These are phyloP conservation scores for Cephalopachus bancanus DNA, from an alignment of 2,797 vertebrate species.

Conservation along the genomic window DNA sequence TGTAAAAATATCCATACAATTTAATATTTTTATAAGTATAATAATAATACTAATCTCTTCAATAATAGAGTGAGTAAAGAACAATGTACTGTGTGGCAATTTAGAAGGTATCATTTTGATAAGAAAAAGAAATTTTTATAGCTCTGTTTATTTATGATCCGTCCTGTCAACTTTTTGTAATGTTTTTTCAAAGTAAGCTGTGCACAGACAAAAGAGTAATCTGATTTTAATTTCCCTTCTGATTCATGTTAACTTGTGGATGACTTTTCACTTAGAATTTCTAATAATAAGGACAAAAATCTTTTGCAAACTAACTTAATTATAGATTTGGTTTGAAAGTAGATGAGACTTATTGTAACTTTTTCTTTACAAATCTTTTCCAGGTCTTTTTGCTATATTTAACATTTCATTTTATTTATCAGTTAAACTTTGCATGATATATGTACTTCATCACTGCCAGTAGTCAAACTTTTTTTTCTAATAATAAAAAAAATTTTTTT, in stretches of 20 bases:
- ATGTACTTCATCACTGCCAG: not conserved
- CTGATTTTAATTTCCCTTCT: slow-evolving; percentile 36
- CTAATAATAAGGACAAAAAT: slow-evolving; percentile 38
- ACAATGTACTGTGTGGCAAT: slow-evolving; percentile 16
- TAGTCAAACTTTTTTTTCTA: slow-evolving; percentile 34
- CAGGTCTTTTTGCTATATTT: not conserved
- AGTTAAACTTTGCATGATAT: not conserved
- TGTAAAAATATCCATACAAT: not conserved
- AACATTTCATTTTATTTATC: slow-evolving; percentile 39
- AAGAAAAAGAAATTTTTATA: slow-evolving; percentile 40
- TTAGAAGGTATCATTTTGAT: slow-evolving; percentile 47
- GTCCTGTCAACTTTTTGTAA: not conserved
- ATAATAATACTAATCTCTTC: slow-evolving; percentile 27
- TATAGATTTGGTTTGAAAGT: slow-evolving; percentile 43
- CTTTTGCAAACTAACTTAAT: slow-evolving; percentile 3
- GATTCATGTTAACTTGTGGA: not conserved
- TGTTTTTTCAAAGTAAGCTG: not conserved
- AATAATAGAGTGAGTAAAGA: slow-evolving; percentile 46
- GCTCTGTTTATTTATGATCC: not conserved
- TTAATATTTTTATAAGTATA: slow-evolving; percentile 25
- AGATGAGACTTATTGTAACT: not conserved
- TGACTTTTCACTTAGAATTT: slow-evolving; percentile 25
- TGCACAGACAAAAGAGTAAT: slow-evolving; percentile 18
- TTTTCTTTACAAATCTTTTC: not conserved
- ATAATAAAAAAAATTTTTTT: not conserved